Conservation (phyloP, 2,888 invertebrate genomes). For the Hololepta plana region DNA sequence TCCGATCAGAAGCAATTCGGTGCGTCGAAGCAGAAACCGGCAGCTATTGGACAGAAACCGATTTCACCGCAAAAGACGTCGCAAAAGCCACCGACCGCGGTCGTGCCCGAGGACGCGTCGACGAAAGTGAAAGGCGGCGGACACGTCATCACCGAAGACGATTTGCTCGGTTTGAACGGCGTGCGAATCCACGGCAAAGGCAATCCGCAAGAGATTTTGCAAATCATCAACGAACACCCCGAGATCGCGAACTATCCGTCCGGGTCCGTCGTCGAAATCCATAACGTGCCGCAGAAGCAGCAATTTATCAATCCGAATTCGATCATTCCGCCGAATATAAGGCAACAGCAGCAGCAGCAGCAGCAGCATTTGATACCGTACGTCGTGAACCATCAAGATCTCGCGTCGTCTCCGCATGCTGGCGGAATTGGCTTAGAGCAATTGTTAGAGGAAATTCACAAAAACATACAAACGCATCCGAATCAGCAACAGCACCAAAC, state of each 20-base stretch:
- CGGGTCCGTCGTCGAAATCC: conserved; percentile 25
- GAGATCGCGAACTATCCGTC: conserved; percentile 25
- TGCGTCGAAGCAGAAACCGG: too few relatives aligned
- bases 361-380: background rate
- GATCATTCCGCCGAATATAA: too few relatives aligned
- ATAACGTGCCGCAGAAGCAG: conserved; percentile 14
- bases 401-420: background rate
- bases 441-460: conserved; percentile 23
- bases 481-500: conserved; percentile 9
- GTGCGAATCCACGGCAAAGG: conserved; percentile 19
- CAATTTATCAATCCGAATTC: conserved; percentile 11
- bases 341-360: too few relatives aligned
- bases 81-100: too few relatives aligned
- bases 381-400: conserved; percentile 1
- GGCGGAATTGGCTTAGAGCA: conserved; percentile 20
- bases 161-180: conserved; percentile 4
- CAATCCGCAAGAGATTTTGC: conserved; percentile 22
- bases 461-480: too few relatives aligned
- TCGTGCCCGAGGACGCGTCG: conserved; percentile 16
- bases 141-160: conserved; percentile 5
- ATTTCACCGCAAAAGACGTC: too few relatives aligned
- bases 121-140: conserved; percentile 7
- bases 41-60: too few relatives aligned
- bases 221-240: conserved; percentile 26
- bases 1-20: too few relatives aligned